Evolutionary conservation across 2,797 vertebrate genomes (phyloP), one percentile per base, ranked within the genome.

Genomic region (Brotula barbata): DNA sequence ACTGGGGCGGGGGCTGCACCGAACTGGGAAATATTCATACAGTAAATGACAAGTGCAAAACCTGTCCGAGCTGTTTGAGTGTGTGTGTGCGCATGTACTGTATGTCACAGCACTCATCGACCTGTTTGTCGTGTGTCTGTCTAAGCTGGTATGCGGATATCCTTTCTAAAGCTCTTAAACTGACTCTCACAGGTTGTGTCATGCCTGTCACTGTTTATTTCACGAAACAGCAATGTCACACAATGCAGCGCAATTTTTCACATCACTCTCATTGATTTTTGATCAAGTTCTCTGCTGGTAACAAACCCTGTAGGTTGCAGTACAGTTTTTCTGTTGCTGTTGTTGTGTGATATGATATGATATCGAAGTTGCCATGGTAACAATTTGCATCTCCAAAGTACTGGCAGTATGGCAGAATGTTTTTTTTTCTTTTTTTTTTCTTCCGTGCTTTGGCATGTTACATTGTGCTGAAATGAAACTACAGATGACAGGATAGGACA

Each of bases 341-440:
- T 66, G 60, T 71, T 73, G 72, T 78, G 66, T 52, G 64, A 68
- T 73, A 58, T 52, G 64, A 68, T 73, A 58, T 66, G 64, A 75
- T 80, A 71, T 75, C 39, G 23, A 78, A 68, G 84, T 90, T 87
- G 64, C 75, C 79, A 89, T 87, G 84, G 84, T 31, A 88, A 89
- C 89, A 52, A 71, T 85, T 85, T 85, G 75, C 81, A 82, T 84
- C 58, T 80, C 70, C 66, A 58, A 69, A 72, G 66, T 78, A 73
- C 15, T 51, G 52, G 44, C 52, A 42, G 17, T 16, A 13, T 31
- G 20, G 44, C 25, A 41, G 13, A 21, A 20, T 41, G 25, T 56
- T 47, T 42, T 37, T 47, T 47, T 46, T 15, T 37, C 2, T 28
- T 6, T n/a, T 31, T 3, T 22, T 25, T 33, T 2, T 14, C 25